Evolutionary conservation across 2,113 vertebrate species (phyloP).

Genomic region (Nipponia nippon): DNA sequence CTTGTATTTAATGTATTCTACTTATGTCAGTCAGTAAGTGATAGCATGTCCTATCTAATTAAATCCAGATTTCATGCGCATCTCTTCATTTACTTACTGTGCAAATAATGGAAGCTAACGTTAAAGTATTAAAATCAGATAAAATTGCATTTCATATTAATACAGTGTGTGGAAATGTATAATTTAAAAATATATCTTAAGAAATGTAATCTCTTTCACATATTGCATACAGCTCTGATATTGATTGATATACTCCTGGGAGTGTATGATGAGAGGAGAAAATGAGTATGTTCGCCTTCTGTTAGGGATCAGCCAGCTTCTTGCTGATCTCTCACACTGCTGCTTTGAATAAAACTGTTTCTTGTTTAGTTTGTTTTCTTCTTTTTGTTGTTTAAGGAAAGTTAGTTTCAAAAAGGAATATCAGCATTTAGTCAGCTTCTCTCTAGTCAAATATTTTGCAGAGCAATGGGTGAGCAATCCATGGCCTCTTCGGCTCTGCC

Average conservation of each 20-base stretch:
- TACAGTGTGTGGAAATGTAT: not conserved
- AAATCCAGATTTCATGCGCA: not conserved
- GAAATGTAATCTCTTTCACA: not conserved
- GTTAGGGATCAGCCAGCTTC: not conserved
- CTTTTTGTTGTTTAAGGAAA: not conserved
- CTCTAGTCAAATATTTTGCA: not conserved
- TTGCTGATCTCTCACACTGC: not conserved
- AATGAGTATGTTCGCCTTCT: not conserved
- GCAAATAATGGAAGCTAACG: not conserved
- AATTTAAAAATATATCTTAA: not conserved
- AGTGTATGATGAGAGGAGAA: not conserved
- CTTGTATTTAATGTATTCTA: not conserved
- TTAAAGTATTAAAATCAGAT: slow-evolving; percentile 18
- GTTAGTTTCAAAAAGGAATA: not conserved
- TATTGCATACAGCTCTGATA: not conserved
- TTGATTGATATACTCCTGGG: not conserved
- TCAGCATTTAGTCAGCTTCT: not conserved
- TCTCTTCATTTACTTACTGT: not conserved
- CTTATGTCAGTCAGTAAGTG: not conserved
- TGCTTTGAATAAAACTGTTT: not conserved
- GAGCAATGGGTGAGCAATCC: not conserved
- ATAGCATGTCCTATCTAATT: not conserved
- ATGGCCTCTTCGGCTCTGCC: not conserved
- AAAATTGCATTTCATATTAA: not conserved
- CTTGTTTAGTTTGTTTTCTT: not conserved